A percentile compares a stretch with the other conserved stretches of the same genome.
These are phyloP conservation scores for Amia ocellicauda DNA, from an alignment of 2,113 vertebrate genomes.

Conservation along the genomic window DNA sequence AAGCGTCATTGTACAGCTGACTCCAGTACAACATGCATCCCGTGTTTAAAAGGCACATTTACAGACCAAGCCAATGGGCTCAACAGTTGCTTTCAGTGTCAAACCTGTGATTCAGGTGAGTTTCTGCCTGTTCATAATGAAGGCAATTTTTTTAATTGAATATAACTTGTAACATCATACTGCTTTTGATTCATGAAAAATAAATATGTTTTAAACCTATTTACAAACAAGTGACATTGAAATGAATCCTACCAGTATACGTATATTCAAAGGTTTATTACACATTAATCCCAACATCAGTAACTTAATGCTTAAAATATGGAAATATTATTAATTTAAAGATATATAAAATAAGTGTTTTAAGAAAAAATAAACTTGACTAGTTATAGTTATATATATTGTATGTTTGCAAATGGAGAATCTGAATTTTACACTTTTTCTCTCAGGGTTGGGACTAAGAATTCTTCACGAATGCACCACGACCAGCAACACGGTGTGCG, in stretches of 20 bases:
- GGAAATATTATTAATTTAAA: no score
- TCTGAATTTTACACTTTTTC: not conserved
- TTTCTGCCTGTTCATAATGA: no score
- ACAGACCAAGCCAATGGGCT: constrained; percentile 33
- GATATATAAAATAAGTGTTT: no score
- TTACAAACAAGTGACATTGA: no score
- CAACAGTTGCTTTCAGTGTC: constrained; percentile 21
- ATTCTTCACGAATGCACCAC: not conserved
- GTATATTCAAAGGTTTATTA: no score
- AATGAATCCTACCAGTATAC: no score
- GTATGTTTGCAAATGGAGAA: no score
- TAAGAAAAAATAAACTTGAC: no score
- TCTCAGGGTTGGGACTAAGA: constrained; percentile 10
- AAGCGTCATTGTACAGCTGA: constrained; percentile 2
- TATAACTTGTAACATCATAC: not conserved
- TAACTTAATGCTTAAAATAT: no score
- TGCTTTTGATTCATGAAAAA: not conserved
- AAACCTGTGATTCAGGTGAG: constrained; percentile 28
- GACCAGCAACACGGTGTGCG: constrained; percentile 5
- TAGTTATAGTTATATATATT: no score
- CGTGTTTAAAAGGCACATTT: constrained; percentile 25
- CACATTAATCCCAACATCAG: no score
- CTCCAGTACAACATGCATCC: constrained; percentile 11
- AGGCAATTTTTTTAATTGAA: not conserved
- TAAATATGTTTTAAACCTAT: no score